Evolutionary conservation across 2,113 vertebrate genomes (phyloP).

Genomic region (Elanus axillaris): DNA sequence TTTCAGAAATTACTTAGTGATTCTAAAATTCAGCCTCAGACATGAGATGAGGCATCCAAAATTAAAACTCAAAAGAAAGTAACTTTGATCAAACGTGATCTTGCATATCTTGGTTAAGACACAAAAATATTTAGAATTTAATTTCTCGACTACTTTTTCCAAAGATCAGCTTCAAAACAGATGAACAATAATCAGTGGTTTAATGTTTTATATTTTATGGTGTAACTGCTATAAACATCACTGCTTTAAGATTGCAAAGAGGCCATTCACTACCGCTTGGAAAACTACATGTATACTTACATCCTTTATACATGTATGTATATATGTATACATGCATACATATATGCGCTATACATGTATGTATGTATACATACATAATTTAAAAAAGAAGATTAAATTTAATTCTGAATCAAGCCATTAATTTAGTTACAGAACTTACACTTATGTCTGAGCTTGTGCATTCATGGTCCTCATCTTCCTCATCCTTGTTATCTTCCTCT

Average conservation of each 20-base stretch:
- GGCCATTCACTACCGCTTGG: not conserved
- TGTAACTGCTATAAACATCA: not conserved
- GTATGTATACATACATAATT: not conserved
- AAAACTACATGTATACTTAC: not conserved
- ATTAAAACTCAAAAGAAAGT: not conserved
- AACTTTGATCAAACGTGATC: not conserved
- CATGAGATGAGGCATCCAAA: not conserved
- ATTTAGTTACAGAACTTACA: constrained; percentile 61
- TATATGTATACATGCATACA: not conserved
- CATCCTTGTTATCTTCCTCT: constrained; percentile 72
- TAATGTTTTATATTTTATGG: not conserved
- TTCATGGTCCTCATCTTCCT: constrained; percentile 72
- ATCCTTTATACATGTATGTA: not conserved
- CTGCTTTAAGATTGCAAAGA: not conserved
- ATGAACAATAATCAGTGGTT: not conserved
- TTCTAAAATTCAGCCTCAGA: not conserved
- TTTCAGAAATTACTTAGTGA: not conserved
- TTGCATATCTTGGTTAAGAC: not conserved
- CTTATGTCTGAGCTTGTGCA: constrained; percentile 74
- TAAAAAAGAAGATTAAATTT: not conserved
- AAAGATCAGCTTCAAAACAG: not conserved
- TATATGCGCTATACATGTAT: not conserved
- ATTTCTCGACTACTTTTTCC: not conserved
- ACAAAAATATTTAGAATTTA: not conserved
- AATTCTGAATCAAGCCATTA: not conserved